Conservation (phyloP, 2,888 invertebrate genomes). For the Leptogaster cylindrica region DNA sequence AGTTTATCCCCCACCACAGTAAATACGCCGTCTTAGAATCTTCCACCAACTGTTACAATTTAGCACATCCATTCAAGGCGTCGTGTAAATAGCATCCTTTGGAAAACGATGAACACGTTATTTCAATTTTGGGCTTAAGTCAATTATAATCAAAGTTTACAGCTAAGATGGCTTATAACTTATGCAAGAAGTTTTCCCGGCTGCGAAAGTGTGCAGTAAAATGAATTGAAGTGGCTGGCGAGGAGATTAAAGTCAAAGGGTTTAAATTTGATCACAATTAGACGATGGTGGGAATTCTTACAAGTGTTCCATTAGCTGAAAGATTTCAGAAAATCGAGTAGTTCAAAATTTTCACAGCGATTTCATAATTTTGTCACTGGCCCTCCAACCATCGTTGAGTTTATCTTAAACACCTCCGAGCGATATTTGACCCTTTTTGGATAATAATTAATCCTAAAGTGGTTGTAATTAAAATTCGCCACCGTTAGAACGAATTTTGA, state of each 20-base stretch:
- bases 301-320: slow-evolving; percentile 37
- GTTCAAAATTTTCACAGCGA: too few relatives aligned
- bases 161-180: slow-evolving; percentile 39
- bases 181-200: slow-evolving; percentile 21
- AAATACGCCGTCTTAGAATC: slow-evolving; percentile 1
- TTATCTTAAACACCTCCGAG: background rate
- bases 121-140: slow-evolving; percentile 62
- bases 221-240: slow-evolving; percentile 3
- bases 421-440: slow-evolving; percentile 1
- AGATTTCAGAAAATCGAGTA: slow-evolving; percentile 15
- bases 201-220: background rate
- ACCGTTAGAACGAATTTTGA: slow-evolving; percentile 23
- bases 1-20: background rate
- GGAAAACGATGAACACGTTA: slow-evolving; percentile 56
- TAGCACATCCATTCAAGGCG: slow-evolving; percentile 33
- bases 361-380: slow-evolving; percentile 13
- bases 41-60: slow-evolving; percentile 30
- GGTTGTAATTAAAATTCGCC: slow-evolving; percentile 31
- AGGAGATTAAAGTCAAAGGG: slow-evolving; percentile 36
- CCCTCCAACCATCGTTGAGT: background rate
- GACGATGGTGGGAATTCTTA: slow-evolving; percentile 37
- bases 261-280: slow-evolving; percentile 35
- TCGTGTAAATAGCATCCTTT: slow-evolving; percentile 39
- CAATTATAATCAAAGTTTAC: slow-evolving; percentile 56
- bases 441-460: slow-evolving; percentile 30